A percentile compares a stretch with the other conserved stretches of the same genome.
Evolutionary conservation across 1,140 invertebrate genomes (phyloP).

Genomic region (Ephestia elutella): DNA sequence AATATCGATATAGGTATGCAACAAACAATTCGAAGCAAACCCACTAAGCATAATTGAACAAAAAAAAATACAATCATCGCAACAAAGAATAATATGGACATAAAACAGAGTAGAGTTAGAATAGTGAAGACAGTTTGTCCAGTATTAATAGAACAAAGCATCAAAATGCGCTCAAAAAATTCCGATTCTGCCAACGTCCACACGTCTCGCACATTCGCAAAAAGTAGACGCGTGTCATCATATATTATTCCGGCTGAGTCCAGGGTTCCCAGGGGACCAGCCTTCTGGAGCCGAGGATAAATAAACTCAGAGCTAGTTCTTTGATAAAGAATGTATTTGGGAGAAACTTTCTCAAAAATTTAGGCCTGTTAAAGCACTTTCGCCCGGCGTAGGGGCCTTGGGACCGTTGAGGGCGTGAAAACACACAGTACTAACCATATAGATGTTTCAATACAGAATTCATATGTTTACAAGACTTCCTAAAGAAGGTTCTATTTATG

Average conservation of each 20-base stretch:
- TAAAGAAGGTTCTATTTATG: no score
- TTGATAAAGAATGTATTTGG: conserved; percentile 1
- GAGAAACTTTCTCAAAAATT: conserved; percentile 1
- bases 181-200: not conserved
- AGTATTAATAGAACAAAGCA: not conserved
- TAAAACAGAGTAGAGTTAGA: no score
- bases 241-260: not conserved
- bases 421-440: no score
- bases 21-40: no score
- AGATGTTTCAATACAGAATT: no score
- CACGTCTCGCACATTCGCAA: not conserved
- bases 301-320: conserved; percentile 1
- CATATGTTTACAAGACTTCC: no score
- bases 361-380: not conserved
- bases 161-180: not conserved
- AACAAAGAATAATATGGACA: no score
- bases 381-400: not conserved
- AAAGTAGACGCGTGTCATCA: not conserved
- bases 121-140: no score
- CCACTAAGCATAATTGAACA: no score
- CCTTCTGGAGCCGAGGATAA: not conserved
- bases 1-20: no score
- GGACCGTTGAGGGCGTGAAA: not conserved
- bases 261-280: not conserved
- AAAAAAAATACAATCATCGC: no score